Percentiles rank a stretch among this genome's conserved stretches.
phyloP scores from a whole-genome alignment of 2,797 vertebrate species.

The Anomalospiza imberbis region DNA sequence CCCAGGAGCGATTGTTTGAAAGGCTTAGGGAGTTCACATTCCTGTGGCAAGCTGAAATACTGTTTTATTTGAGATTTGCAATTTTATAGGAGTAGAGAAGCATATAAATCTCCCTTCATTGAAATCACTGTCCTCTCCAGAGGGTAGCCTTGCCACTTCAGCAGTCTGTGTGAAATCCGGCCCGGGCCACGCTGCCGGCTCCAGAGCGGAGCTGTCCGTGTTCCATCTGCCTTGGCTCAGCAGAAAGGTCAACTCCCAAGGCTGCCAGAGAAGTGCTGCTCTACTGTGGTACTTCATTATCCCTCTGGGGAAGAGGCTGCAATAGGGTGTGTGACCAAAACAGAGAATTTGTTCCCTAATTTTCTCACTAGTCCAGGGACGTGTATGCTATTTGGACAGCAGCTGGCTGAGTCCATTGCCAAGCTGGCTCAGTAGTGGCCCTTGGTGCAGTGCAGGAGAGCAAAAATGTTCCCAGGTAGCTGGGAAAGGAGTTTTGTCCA shows the following conservation, averaged over 20 bases:
- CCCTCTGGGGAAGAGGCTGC: not conserved
- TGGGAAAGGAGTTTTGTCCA: not conserved
- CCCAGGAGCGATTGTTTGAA: not conserved
- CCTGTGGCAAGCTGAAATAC: not conserved
- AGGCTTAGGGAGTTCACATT: not conserved
- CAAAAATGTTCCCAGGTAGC: not conserved
- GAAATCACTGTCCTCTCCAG: not conserved
- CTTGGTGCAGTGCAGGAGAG: not conserved
- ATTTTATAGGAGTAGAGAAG: not conserved
- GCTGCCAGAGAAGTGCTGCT: not conserved
- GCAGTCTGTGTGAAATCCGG: not conserved
- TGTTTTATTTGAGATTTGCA: not conserved
- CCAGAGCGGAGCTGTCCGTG: accelerated
- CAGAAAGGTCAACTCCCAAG: not conserved
- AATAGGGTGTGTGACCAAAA: not conserved
- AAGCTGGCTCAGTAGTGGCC: not conserved
- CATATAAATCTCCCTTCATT: not conserved
- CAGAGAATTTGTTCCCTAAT: conserved; percentile 4
- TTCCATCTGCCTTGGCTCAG: not conserved
- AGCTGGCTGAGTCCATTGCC: not conserved
- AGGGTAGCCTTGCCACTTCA: not conserved
- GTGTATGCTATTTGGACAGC: not conserved
- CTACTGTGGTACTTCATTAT: not conserved
- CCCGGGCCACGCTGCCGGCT: accelerated
- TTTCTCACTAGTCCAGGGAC: not conserved